Percentiles rank a stretch among this genome's conserved stretches.
Conservation (phyloP, 2,888 invertebrate genomes). For the Coenonympha arcania region DNA sequence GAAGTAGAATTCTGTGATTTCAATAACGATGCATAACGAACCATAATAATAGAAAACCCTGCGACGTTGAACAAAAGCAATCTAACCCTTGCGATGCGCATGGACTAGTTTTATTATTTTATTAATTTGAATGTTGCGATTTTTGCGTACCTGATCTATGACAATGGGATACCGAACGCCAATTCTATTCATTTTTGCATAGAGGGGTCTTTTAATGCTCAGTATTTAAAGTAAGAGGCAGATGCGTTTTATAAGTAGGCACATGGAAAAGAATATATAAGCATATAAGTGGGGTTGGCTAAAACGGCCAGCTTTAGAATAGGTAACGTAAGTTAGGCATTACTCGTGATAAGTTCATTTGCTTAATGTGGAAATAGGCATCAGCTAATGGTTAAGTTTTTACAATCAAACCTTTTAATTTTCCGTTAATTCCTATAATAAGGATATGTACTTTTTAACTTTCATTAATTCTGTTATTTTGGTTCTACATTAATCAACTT, state of each 20-base stretch:
- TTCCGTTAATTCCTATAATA: no score
- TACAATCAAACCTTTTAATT: no score
- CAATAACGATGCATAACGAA: conserved; percentile 21
- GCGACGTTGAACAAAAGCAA: conserved; percentile 26
- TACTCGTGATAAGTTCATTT: background rate
- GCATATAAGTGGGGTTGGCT: conserved; percentile 1
- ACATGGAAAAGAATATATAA: conserved; percentile 17
- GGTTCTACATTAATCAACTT: no score
- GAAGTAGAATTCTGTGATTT: background rate
- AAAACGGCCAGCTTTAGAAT: background rate
- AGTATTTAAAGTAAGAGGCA: conserved; percentile 40
- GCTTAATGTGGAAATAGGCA: no score
- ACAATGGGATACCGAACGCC: conserved; percentile 48
- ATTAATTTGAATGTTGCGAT: conserved; percentile 73
- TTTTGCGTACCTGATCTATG: conserved; percentile 66
- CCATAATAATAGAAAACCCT: conserved; percentile 15
- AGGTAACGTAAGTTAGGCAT: background rate
- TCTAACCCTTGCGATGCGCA: conserved; percentile 59
- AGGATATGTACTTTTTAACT: no score
- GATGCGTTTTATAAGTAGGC: conserved; percentile 31
- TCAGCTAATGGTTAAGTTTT: background rate
- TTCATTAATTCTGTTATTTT: no score
- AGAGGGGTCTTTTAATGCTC: conserved; percentile 57
- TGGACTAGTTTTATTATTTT: conserved; percentile 63
- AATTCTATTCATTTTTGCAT: conserved; percentile 70